Percentiles rank a stretch among this genome's conserved stretches.
Evolutionary conservation across 2,797 vertebrate species (phyloP).

Genomic region (Manis crassicaudata): DNA sequence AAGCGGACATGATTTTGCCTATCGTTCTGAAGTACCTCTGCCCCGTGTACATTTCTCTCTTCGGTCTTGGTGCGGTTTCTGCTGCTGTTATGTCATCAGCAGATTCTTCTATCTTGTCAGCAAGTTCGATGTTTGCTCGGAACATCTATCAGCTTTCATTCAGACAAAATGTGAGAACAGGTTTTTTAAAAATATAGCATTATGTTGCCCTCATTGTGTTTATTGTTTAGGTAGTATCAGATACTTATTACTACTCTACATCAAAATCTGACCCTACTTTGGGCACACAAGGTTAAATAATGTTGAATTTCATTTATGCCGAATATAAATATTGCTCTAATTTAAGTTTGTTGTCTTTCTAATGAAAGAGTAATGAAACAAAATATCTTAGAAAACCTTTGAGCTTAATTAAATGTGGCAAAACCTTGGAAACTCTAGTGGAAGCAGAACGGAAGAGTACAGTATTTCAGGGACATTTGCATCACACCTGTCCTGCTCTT

Average conservation of each 20-base stretch:
- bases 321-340: not conserved
- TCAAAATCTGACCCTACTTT: constrained; percentile 26
- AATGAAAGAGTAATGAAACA: not conserved
- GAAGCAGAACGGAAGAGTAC: not conserved
- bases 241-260: constrained; percentile 1
- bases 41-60: constrained; percentile 95
- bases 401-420: not conserved
- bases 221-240: not conserved
- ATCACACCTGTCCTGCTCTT: not conserved
- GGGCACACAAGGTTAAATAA: constrained; percentile 13
- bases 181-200: not conserved
- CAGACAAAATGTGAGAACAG: constrained; percentile 93
- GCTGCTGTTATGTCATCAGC: constrained; percentile 99
- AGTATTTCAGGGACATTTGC: not conserved
- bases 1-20: constrained; percentile 98
- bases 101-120: constrained; percentile 98
- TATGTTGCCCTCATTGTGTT: not conserved
- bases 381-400: not conserved
- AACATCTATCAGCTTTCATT: constrained; percentile 98
- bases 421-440: not conserved
- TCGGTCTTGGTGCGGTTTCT: constrained; percentile 96
- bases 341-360: constrained; percentile 10
- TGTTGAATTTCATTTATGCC: not conserved
- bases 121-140: constrained; percentile 98
- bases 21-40: constrained; percentile 97